Base-by-base conservation (phyloP, 2,888 invertebrate species). In the Drosophila prostipennis region DNA sequence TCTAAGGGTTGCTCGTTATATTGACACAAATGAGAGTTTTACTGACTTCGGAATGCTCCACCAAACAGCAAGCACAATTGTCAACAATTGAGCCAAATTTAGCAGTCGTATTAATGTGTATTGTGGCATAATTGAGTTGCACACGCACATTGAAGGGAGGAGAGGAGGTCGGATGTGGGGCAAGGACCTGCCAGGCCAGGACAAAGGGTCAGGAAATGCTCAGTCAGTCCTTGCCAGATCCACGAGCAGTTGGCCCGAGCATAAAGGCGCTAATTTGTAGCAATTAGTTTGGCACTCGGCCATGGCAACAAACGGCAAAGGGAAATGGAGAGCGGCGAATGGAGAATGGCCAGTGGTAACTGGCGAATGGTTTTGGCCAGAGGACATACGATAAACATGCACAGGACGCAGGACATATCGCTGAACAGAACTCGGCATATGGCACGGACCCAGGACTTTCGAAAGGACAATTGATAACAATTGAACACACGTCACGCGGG, bases 261-360 rank as follows among this genome's bases (percentile, higher is more conserved):
- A 82, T 83, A 86, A 84, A 78, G 83, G 88, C 80, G 88, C 80
- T 84, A 84, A 84, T 88, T 88, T 86, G 84, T 57, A 76, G 77
- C 88, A 84, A 88, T 84, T 84, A 86, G 78, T 73, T 77, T 72
- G 43, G 51, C 63, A 68, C 76, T 56, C 57, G 40, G 49, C 29
- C 54, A 60, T 53, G 61, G 46, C 37, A 29, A 14, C 26, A 19
- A 26, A 26, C 48, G 34, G 48, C 19, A 34, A 13, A 16, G 34
- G 48, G 60, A 45, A 59, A 34, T 51, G 63, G 10, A 14, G 19
- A 57, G 19, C 32, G 52, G 56, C 56, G 16, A 32, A 37, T 43
- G 51, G 57, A 14, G 19, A 57, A 54, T 23, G 29, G 19, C 32
- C 57, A 54, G 60, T 54, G 58, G 43, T 53, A 43, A 74, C 60